Conservation (phyloP, 2,797 vertebrate genomes). For the Chloroceryle amazona region DNA sequence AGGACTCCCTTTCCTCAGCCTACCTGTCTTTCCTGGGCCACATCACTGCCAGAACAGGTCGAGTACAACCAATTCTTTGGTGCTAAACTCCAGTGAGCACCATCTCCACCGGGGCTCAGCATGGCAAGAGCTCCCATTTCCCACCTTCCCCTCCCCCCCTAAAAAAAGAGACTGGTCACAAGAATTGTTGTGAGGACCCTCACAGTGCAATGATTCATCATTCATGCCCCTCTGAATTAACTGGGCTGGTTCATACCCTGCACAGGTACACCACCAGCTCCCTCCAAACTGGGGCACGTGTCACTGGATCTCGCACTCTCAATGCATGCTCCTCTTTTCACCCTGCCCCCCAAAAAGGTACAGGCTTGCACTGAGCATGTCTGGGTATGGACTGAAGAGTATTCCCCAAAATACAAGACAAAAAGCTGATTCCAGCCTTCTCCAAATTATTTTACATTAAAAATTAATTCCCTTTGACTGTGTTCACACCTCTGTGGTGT, state of each 20-base stretch:
- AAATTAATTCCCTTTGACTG: constrained; percentile 10
- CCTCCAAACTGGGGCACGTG: background rate
- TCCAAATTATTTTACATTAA: constrained; percentile 25
- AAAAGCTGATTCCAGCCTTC: background rate
- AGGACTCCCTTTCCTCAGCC: background rate
- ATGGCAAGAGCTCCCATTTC: background rate
- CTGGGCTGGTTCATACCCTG: background rate
- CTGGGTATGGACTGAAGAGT: background rate
- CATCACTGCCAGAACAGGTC: background rate
- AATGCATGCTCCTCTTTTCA: background rate
- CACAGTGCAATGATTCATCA: background rate
- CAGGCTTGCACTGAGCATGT: accelerated
- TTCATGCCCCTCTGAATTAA: background rate
- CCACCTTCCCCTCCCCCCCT: accelerated
- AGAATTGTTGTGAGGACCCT: background rate
- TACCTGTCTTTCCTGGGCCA: background rate
- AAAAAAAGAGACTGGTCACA: background rate
- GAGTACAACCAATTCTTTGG: background rate
- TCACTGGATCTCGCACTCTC: accelerated
- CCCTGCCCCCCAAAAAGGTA: background rate
- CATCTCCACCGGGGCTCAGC: background rate
- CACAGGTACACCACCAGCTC: accelerated
- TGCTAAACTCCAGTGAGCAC: accelerated
- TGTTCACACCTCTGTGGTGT: constrained; percentile 35
- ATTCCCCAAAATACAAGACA: background rate